A percentile compares a stretch with the other conserved stretches of the same genome.
These are phyloP conservation scores for Helobdella robusta DNA, from an alignment of 2,888 invertebrate species.

Conservation along the genomic window DNA sequence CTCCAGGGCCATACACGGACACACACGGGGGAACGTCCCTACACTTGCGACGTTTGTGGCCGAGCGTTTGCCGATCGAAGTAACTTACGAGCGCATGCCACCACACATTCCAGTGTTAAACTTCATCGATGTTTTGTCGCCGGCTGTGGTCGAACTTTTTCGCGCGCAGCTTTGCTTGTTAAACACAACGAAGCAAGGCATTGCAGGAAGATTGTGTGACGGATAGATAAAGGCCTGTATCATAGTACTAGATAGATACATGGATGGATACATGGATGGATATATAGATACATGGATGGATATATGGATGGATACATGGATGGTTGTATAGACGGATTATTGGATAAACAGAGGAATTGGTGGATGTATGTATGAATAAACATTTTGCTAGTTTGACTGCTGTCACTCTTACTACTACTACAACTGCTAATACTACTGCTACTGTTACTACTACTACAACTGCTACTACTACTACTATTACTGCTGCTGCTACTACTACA, in stretches of 20 bases:
- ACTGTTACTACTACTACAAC: too few relatives aligned
- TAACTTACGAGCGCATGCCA: conserved; percentile 86
- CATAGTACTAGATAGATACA: not conserved
- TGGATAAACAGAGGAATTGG: conserved; percentile 1
- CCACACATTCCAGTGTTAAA: conserved; percentile 93
- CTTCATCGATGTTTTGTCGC: conserved; percentile 80
- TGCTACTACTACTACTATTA: too few relatives aligned
- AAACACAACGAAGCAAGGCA: conserved; percentile 78
- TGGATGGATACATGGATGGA: conserved; percentile 12
- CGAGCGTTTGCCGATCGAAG: conserved; percentile 93
- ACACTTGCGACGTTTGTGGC: conserved; percentile 85
- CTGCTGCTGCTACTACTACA: too few relatives aligned
- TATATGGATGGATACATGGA: conserved; percentile 7
- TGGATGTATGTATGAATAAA: conserved; percentile 10
- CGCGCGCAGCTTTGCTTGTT: conserved; percentile 83
- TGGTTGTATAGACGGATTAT: conserved; percentile 4
- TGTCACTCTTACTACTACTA: too few relatives aligned
- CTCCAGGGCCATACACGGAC: conserved; percentile 93
- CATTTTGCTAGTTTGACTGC: not conserved
- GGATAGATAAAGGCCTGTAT: not conserved
- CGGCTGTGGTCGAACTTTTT: conserved; percentile 86
- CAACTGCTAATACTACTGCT: too few relatives aligned
- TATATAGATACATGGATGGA: not conserved
- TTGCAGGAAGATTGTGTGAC: not conserved
- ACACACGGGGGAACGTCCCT: conserved; percentile 95